Evolutionary conservation across 2,888 invertebrate species (phyloP).

Genomic region (Sipha maydis): DNA sequence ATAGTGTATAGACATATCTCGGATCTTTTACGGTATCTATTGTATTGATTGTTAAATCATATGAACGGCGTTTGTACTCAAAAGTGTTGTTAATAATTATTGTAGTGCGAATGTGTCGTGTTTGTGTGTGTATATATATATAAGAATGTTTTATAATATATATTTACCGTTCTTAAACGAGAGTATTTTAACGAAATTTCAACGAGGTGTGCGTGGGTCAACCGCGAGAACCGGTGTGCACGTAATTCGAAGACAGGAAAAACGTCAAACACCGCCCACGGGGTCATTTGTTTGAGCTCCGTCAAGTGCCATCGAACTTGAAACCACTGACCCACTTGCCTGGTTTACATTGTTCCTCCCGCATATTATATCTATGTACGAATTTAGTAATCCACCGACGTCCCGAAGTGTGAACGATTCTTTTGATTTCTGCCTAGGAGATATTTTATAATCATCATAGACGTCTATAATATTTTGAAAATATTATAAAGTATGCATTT

Average conservation of each 20-base stretch:
- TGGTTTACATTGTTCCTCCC: conserved; percentile 40
- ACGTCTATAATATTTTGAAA: background rate
- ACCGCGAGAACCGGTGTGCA: background rate
- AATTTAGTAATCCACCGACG: background rate
- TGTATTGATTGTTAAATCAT: too few species aligned
- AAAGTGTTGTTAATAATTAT: background rate
- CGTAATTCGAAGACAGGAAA: conserved; percentile 40
- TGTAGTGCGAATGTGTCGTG: background rate
- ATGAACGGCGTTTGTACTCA: background rate
- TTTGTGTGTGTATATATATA: background rate
- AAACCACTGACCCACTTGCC: conserved; percentile 55
- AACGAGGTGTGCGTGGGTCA: background rate
- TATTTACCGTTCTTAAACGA: conserved; percentile 28
- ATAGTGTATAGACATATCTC: background rate
- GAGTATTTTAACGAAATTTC: conserved; percentile 20
- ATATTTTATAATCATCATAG: background rate
- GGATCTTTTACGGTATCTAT: background rate
- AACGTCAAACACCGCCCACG: conserved; percentile 25
- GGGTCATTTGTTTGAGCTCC: conserved; percentile 27
- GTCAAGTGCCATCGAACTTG: conserved; percentile 46
- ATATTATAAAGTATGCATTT: too few species aligned
- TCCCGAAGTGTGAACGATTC: background rate
- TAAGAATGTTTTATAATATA: background rate
- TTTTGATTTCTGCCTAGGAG: background rate
- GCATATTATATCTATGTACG: background rate